These are phyloP conservation scores for Himalopsyche anomala DNA, from an alignment of 2,888 invertebrate genomes.

Conservation along the genomic window DNA sequence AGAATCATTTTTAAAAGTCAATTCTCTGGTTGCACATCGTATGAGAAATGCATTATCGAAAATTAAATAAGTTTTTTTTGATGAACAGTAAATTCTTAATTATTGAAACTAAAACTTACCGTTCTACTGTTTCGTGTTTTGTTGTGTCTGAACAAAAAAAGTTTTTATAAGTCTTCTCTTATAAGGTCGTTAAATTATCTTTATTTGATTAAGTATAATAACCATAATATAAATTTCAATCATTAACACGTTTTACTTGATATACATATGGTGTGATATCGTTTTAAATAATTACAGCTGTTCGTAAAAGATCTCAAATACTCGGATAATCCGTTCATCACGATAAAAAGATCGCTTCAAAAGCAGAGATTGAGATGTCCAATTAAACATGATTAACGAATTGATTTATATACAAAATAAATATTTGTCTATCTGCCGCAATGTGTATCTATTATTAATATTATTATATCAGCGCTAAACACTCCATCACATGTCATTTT, in stretches of 20 bases:
- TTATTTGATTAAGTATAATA: neutral
- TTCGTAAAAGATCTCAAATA: neutral
- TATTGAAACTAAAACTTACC: too few relatives aligned
- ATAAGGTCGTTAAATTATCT: too few relatives aligned
- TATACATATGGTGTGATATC: neutral
- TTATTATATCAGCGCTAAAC: slow-evolving; percentile 15
- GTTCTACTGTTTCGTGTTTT: too few relatives aligned
- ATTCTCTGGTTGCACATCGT: too few relatives aligned
- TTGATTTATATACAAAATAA: slow-evolving; percentile 39
- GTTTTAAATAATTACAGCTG: slow-evolving; percentile 14
- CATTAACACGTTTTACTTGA: slow-evolving; percentile 6
- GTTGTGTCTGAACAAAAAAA: too few relatives aligned
- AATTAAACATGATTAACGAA: slow-evolving; percentile 40
- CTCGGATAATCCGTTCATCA: slow-evolving; percentile 29
- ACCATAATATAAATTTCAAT: neutral
- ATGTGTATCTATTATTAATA: neutral
- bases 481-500: slow-evolving; percentile 25
- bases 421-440: slow-evolving; percentile 27
- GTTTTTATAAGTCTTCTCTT: too few relatives aligned
- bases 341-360: slow-evolving; percentile 37
- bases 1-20: too few relatives aligned
- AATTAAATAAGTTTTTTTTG: too few relatives aligned
- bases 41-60: too few relatives aligned
- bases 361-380: slow-evolving; percentile 11
- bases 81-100: too few relatives aligned